Base-by-base conservation (phyloP, 2,797 vertebrate species). In the Hozukius guyotensis region DNA sequence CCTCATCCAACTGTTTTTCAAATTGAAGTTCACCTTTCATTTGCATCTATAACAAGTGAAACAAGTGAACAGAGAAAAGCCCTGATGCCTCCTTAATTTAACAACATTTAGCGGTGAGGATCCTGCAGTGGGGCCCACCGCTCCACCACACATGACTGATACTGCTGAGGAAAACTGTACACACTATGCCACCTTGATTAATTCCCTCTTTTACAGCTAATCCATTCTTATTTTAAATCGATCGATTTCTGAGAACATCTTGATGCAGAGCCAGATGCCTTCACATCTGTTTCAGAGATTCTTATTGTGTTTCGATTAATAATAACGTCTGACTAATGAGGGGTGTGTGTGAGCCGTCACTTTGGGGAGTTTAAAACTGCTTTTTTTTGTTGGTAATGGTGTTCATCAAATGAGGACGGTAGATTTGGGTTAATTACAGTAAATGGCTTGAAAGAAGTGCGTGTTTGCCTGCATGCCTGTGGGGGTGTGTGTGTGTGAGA, bases 161-260 rank as follows among this genome's bases (percentile, higher is more conserved):
- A 16, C 62, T 42, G 46, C n/a, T 53, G 24, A 65, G 29, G 59
- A 56, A 78, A 63, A 62, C 55, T 70, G 38, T 65, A 38, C 73
- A 63, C 68, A 29, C 32, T 29, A 32, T 55, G 72, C 59, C 72
- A 67, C 29, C 56, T 46, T 86, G 84, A 90, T 81, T 78, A 80
- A 86, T 89, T 65, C 31, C 12, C 69, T 74, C 66, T 79, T 75
- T 69, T 25, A 27, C 63, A 78, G 68, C 70, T 11, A 67, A 91
- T 88, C 75, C 70, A 75, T 81, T 85, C 82, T 78, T 82, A 87
- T 88, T 86, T 49, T 68, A 83, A 80, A 85, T 63, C 29, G 29
- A 78, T 90, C 36, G 57, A 20, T 85, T 77, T 86, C 53, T 71
- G 52, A 68, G 57, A 61, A 53, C 24, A 53, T 78, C 68, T 67